A percentile compares a stretch with the other conserved stretches of the same genome.
phyloP scores from a whole-genome alignment of 2,797 vertebrate genomes.

The Megalops cyprinoides region DNA sequence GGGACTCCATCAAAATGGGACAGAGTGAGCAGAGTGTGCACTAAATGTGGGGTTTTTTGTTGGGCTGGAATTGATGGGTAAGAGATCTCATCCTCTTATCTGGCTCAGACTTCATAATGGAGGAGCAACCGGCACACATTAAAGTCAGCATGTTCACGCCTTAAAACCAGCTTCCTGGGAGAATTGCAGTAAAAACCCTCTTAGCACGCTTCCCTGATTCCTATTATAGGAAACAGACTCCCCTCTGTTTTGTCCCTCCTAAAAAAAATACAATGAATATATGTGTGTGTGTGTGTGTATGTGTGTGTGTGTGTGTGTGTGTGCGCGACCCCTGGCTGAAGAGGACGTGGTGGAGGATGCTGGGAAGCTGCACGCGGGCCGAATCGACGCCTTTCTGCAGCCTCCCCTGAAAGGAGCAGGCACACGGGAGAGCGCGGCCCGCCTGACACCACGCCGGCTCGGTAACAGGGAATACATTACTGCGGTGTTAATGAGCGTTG shows the following conservation, averaged over 20 bases:
- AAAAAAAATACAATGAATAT: too few relatives aligned
- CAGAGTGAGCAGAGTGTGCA: not conserved
- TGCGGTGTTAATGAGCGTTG: constrained; percentile 45
- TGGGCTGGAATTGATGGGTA: not conserved
- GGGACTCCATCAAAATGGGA: not conserved
- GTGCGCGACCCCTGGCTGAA: not conserved
- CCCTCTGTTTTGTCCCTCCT: not conserved
- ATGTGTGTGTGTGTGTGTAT: too few relatives aligned
- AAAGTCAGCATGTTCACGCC: not conserved
- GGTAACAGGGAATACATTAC: constrained; percentile 49
- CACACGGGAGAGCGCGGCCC: constrained; percentile 43
- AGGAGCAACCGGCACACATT: not conserved
- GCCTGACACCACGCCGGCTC: constrained; percentile 47
- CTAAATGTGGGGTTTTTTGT: not conserved
- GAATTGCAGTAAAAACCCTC: not conserved
- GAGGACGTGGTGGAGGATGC: not conserved
- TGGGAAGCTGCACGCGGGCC: not conserved
- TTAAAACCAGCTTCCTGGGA: not conserved
- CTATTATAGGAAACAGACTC: not conserved
- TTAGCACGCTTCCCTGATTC: not conserved
- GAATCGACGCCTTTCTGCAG: constrained; percentile 5
- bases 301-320: too few relatives aligned
- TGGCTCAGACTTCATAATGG: not conserved
- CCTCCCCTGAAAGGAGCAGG: constrained; percentile 47
- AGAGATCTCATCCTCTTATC: not conserved